phyloP scores from a whole-genome alignment of 2,888 invertebrate species.

The Mycalesis mineus region DNA sequence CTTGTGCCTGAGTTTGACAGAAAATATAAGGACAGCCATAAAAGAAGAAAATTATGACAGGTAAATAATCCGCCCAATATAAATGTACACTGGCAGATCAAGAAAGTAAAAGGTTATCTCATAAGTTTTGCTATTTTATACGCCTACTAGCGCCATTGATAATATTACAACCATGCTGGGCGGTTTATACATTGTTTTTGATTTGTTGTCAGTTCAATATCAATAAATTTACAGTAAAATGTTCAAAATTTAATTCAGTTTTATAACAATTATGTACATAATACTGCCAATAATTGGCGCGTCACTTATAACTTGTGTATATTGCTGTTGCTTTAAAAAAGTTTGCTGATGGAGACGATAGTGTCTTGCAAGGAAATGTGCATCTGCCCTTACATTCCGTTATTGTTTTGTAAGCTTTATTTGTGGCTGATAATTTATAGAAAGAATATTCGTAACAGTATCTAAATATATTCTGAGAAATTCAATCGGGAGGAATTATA shows the following conservation, averaged over 20 bases:
- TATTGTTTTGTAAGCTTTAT: too few relatives aligned
- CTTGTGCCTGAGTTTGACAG: constrained; percentile 77
- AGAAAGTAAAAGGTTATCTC: neutral
- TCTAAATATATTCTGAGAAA: too few relatives aligned
- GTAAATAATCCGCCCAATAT: constrained; percentile 40
- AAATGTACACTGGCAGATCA: neutral
- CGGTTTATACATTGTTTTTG: neutral
- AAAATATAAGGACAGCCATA: constrained; percentile 78
- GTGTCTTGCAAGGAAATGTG: neutral
- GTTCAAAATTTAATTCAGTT: neutral
- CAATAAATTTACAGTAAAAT: neutral
- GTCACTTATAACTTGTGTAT: constrained; percentile 36
- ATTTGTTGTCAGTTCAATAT: neutral
- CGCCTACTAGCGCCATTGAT: neutral
- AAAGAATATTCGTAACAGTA: too few relatives aligned
- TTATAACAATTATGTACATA: constrained; percentile 41
- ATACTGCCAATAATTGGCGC: constrained; percentile 46
- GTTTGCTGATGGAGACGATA: constrained; percentile 2
- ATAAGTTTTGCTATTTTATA: too few relatives aligned
- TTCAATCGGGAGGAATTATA: too few relatives aligned
- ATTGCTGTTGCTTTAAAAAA: constrained; percentile 30
- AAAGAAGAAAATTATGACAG: constrained; percentile 84
- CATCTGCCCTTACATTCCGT: too few relatives aligned
- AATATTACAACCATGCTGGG: neutral
- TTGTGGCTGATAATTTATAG: too few relatives aligned